Evolutionary conservation across 1,140 invertebrate species (phyloP).

Genomic region (Magallana ariakensis): DNA sequence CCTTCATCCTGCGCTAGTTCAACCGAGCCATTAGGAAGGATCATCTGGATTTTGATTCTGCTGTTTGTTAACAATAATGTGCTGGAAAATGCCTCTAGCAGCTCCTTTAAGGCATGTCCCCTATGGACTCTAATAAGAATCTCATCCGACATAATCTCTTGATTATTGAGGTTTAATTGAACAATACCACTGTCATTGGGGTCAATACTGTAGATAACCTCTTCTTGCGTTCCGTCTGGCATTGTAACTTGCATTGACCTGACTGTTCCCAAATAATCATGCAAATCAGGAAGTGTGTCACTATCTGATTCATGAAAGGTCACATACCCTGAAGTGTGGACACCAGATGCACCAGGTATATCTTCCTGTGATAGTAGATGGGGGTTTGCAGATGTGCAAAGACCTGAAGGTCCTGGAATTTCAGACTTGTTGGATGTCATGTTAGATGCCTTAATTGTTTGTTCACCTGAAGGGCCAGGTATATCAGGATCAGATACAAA

Average conservation of each 20-base stretch:
- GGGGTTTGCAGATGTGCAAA: not conserved
- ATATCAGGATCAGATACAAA: not conserved
- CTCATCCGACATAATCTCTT: not conserved
- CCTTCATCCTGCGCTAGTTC: conserved; percentile 17
- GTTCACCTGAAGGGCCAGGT: conserved; percentile 17
- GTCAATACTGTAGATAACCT: not conserved
- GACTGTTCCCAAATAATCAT: not conserved
- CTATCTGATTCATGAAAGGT: not conserved
- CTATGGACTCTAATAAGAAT: not conserved
- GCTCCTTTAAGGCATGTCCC: conserved; percentile 3
- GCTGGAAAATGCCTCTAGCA: conserved; percentile 2
- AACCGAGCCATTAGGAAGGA: not conserved
- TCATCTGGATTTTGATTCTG: conserved; percentile 4
- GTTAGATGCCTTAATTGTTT: not conserved
- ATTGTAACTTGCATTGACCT: not conserved
- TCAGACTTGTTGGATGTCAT: not conserved
- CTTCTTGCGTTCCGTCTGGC: not conserved
- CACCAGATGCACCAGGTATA: not conserved
- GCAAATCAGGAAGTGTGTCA: conserved; percentile 1
- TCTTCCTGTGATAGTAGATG: not conserved
- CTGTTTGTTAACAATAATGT: not conserved
- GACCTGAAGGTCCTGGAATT: conserved; percentile 14
- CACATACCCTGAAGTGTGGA: not conserved
- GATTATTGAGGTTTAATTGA: not conserved
- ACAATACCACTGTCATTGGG: not conserved